Evolutionary conservation across 1,140 invertebrate genomes (phyloP), one percentile per base, ranked within the genome.

Genomic region (Plectrocnemia conspersa): DNA sequence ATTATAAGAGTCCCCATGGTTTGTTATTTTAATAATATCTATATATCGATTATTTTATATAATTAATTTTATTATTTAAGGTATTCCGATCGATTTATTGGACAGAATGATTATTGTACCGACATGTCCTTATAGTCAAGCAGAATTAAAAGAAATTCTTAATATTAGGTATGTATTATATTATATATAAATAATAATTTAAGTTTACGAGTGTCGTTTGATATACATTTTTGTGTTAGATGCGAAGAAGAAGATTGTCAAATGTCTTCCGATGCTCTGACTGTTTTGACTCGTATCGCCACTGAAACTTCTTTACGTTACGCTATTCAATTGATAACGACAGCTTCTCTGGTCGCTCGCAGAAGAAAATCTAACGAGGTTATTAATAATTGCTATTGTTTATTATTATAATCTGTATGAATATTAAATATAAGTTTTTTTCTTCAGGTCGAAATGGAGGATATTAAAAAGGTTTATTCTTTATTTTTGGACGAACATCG

Each of bases 241-340:
- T 93, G 90, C 66, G 91, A 98, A 69, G 97, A 99, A 69, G 97
- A 99, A 70, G 94, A 98, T 74, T 95, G 95, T 66, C 88, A 97
- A 66, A 91, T 99, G 82, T 83, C 84, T 3, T 85, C 88, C 22
- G 93, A 97, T 71, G 96, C 95, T 0, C 67, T 99, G 29, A 85
- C 83, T 0, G 88, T 98, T 10, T 75, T 99, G 15, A 96, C 94
- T 0, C 81, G 89, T 23, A 95, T 98, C 40, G 93, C 92, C 10
- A 82, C 86, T 19, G 92, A 96, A 69, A 96, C 93, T 0, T 95
- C 93, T 2, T 76, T 98, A 1, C 80, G 95, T 62, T 99, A 99
- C 73, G 89, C 93, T n/a, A 99, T 99, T 72, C 97, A 99, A 67
- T 79, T 99, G 3, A 99, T 99, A 60, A 97, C 94, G 27, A 91